These are phyloP conservation scores for Tipula vernalis DNA, from an alignment of 2,888 invertebrate genomes.

Conservation along the genomic window DNA sequence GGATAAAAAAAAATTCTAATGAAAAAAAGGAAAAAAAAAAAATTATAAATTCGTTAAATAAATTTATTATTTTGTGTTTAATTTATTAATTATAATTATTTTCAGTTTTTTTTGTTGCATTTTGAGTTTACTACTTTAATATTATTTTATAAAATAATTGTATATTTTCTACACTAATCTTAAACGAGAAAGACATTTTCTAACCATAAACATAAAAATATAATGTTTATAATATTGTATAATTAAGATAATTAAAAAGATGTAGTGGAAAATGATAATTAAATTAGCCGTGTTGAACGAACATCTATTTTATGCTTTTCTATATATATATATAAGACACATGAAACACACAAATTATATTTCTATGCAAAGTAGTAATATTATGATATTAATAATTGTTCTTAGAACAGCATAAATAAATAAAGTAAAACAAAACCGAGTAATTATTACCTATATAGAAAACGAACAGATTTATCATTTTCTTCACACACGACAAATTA, in stretches of 20 bases:
- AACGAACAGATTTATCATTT: background rate
- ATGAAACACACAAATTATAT: background rate
- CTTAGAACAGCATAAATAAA: background rate
- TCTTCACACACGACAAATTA: background rate
- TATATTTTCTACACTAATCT: background rate
- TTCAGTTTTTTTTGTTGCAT: background rate
- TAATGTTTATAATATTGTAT: background rate
- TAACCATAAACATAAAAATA: background rate
- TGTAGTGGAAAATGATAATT: background rate
- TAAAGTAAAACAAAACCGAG: background rate
- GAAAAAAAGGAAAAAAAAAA: background rate
- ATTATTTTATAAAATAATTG: background rate
- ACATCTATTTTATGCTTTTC: background rate
- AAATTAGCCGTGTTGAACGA: background rate
- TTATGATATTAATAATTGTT: background rate
- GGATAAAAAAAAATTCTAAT: background rate
- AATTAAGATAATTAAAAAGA: background rate
- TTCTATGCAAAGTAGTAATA: background rate
- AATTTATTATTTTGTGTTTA: background rate
- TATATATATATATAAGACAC: background rate
- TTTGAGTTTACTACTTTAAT: background rate
- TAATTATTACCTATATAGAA: background rate
- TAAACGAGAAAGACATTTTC: background rate
- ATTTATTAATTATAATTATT: conserved; percentile 4
- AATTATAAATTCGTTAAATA: background rate